Conservation (phyloP, 2,797 vertebrate genomes). For the Gobio occitaniae region DNA sequence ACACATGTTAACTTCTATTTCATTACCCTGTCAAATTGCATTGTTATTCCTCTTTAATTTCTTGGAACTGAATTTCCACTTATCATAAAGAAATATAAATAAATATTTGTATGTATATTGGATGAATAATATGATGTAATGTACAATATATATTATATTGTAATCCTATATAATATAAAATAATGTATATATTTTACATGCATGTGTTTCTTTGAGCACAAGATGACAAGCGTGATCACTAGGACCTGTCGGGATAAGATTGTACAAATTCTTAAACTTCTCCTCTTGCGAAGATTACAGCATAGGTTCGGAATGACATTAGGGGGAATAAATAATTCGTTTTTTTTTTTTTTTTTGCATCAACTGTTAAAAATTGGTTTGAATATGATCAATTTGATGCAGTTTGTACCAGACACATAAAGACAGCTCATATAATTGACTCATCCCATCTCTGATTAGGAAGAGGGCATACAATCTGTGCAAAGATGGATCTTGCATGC, state of each 20-base stretch:
- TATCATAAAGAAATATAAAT: neutral
- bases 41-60: neutral
- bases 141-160: neutral
- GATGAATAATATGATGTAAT: neutral
- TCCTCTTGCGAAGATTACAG: neutral
- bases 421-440: slow-evolving; percentile 32
- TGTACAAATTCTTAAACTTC: neutral
- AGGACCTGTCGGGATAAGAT: neutral
- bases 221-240: neutral
- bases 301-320: neutral
- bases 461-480: slow-evolving; percentile 11
- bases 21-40: neutral
- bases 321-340: neutral
- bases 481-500: slow-evolving; percentile 8
- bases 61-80: neutral
- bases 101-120: neutral
- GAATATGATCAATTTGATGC: neutral
- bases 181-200: neutral
- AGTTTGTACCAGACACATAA: slow-evolving; percentile 15
- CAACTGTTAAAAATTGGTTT: neutral
- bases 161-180: neutral
- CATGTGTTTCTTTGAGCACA: neutral
- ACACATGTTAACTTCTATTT: slow-evolving; percentile 35
- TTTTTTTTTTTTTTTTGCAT: neutral
- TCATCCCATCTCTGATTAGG: slow-evolving; percentile 23